A percentile compares a stretch with the other conserved stretches of the same genome.
Conservation (phyloP, 2,113 vertebrate genomes). For the Phaetusa simplex region DNA sequence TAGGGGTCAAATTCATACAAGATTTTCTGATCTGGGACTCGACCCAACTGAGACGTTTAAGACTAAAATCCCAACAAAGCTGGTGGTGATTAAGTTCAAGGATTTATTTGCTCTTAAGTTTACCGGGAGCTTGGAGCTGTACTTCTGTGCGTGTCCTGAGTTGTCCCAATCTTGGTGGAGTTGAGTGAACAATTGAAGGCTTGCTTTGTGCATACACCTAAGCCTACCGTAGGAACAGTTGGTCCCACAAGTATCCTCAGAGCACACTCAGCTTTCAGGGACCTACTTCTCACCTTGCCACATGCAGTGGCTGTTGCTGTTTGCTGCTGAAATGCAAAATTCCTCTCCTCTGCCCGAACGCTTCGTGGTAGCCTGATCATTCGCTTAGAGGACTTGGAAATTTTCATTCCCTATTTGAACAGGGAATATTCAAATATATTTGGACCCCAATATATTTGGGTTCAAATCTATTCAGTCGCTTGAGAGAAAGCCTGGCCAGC, state of each 20-base stretch:
- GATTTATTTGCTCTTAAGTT: background rate
- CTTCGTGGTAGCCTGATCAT: background rate
- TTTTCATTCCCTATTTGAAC: background rate
- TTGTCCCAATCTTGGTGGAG: background rate
- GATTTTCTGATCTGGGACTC: background rate
- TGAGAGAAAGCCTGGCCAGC: background rate
- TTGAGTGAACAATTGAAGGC: background rate
- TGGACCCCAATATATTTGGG: background rate
- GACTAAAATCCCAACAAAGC: background rate
- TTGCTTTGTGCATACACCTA: background rate
- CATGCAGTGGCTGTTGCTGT: background rate
- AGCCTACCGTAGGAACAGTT: background rate
- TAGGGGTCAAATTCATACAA: background rate
- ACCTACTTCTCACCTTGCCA: background rate
- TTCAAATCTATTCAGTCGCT: background rate
- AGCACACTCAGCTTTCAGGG: background rate
- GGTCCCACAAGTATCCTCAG: background rate
- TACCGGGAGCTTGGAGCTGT: background rate
- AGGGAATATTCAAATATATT: background rate
- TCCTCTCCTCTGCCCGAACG: rapidly evolving
- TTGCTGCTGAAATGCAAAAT: background rate
- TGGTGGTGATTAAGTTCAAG: background rate
- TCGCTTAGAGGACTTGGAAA: background rate
- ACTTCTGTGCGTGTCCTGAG: background rate
- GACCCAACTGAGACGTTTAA: background rate